Conservation (phyloP, 2,888 invertebrate species). For the Choristoneura rosaceana region DNA sequence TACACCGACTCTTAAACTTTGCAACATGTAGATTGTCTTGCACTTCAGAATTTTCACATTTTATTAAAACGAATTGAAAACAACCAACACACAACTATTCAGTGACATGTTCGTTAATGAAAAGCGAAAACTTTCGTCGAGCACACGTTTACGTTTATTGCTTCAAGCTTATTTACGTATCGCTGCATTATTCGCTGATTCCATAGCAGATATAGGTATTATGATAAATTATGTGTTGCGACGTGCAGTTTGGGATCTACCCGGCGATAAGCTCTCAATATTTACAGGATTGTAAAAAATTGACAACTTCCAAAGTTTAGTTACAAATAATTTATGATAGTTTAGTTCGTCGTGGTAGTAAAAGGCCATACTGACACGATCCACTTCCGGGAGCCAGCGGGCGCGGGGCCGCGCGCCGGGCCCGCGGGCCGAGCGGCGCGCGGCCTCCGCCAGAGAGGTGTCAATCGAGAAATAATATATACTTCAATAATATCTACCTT, state of each 20-base stretch:
- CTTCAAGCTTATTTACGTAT: slow-evolving; percentile 79
- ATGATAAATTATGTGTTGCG: slow-evolving; percentile 75
- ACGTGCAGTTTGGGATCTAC: slow-evolving; percentile 79
- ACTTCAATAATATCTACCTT: slow-evolving; percentile 82
- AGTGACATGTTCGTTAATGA: slow-evolving; percentile 75
- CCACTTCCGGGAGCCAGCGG: slow-evolving; percentile 51
- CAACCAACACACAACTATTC: slow-evolving; percentile 80
- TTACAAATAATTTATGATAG: slow-evolving; percentile 76
- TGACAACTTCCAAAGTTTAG: slow-evolving; percentile 82
- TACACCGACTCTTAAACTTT: slow-evolving; percentile 78
- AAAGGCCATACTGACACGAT: slow-evolving; percentile 71
- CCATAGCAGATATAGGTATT: slow-evolving; percentile 65
- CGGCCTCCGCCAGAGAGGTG: slow-evolving; percentile 70
- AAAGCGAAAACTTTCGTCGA: slow-evolving; percentile 76
- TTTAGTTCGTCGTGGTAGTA: slow-evolving; percentile 78
- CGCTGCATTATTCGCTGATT: slow-evolving; percentile 68
- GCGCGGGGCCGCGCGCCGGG: slow-evolving; percentile 28
- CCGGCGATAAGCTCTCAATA: slow-evolving; percentile 84
- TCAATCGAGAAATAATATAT: slow-evolving; percentile 78
- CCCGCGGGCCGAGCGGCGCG: slow-evolving; percentile 44
- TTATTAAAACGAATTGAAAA: slow-evolving; percentile 73
- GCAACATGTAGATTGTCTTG: slow-evolving; percentile 79
- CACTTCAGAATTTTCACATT: slow-evolving; percentile 69
- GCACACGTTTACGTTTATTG: slow-evolving; percentile 77
- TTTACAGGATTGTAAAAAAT: slow-evolving; percentile 84